Evolutionary conservation across 2,113 vertebrate genomes (phyloP).

Genomic region (Zapornia atra): DNA sequence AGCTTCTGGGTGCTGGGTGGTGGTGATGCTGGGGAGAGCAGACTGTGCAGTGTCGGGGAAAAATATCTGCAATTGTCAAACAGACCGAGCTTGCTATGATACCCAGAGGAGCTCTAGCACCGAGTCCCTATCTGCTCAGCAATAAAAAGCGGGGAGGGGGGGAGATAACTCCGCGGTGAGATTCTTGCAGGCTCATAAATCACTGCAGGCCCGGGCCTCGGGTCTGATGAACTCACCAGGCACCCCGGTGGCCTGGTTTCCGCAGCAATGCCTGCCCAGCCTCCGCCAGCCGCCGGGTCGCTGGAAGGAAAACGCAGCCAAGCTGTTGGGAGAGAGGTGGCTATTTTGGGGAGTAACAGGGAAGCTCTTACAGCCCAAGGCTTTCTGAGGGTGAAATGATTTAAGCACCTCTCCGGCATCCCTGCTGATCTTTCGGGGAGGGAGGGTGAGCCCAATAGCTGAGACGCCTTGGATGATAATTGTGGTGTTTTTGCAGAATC

Average conservation of each 20-base stretch:
- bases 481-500: slow-evolving; percentile 55
- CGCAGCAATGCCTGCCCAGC: not conserved
- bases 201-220: not conserved
- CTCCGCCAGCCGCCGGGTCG: not conserved
- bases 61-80: not conserved
- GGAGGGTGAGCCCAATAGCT: not conserved
- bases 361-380: slow-evolving; percentile 16
- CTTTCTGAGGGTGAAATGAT: slow-evolving; percentile 45
- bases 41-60: not conserved
- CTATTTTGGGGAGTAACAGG: not conserved
- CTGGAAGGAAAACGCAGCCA: not conserved
- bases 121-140: not conserved
- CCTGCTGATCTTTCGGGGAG: slow-evolving; percentile 22
- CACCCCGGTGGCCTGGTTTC: slow-evolving; percentile 7
- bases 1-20: not conserved
- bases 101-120: not conserved
- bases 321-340: not conserved
- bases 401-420: slow-evolving; percentile 36
- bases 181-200: slow-evolving; percentile 29
- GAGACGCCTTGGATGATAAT: slow-evolving; percentile 46
- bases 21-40: fast-evolving
- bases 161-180: not conserved
- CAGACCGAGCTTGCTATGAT: not conserved
- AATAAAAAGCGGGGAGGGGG: not conserved
- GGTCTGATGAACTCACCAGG: slow-evolving; percentile 6